A percentile compares a stretch with the other conserved stretches of the same genome.
Conservation (phyloP, 2,797 vertebrate genomes). For the Halcyon smyrnensis region DNA sequence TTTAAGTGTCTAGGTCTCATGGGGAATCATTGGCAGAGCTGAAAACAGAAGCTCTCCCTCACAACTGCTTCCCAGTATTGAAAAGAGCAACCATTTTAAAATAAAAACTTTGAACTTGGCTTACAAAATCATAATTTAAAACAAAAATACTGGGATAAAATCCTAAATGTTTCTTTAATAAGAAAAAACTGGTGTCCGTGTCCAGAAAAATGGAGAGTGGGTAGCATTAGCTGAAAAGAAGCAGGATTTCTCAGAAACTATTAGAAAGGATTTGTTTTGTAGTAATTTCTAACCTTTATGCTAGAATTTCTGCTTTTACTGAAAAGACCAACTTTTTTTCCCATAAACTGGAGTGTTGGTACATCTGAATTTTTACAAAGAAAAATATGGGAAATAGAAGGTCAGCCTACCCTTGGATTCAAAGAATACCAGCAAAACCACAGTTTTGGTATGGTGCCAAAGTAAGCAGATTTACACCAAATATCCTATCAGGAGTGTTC, state of each 20-base stretch:
- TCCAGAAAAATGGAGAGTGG: background rate
- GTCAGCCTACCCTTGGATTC: conserved; percentile 20
- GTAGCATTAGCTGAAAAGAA: background rate
- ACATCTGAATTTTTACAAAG: conserved; percentile 18
- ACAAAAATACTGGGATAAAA: background rate
- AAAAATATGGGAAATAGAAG: conserved; percentile 18
- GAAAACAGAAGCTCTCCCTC: background rate
- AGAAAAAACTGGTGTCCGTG: background rate
- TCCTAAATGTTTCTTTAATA: background rate
- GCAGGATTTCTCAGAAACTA: conserved; percentile 17
- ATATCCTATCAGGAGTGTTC: background rate
- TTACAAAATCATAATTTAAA: background rate
- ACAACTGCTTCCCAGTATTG: background rate
- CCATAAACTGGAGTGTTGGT: conserved; percentile 4
- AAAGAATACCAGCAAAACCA: conserved; percentile 46
- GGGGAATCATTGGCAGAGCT: conserved; percentile 1
- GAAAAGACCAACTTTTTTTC: background rate
- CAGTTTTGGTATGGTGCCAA: conserved; percentile 49
- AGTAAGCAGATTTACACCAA: conserved; percentile 32
- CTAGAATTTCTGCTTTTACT: conserved; percentile 13
- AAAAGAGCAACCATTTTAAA: background rate
- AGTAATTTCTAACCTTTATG: background rate
- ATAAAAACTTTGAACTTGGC: background rate
- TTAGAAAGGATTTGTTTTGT: background rate
- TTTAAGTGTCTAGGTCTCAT: background rate